These are phyloP conservation scores for Steinernema hermaphroditum DNA, from an alignment of 2,888 invertebrate species.

Conservation along the genomic window DNA sequence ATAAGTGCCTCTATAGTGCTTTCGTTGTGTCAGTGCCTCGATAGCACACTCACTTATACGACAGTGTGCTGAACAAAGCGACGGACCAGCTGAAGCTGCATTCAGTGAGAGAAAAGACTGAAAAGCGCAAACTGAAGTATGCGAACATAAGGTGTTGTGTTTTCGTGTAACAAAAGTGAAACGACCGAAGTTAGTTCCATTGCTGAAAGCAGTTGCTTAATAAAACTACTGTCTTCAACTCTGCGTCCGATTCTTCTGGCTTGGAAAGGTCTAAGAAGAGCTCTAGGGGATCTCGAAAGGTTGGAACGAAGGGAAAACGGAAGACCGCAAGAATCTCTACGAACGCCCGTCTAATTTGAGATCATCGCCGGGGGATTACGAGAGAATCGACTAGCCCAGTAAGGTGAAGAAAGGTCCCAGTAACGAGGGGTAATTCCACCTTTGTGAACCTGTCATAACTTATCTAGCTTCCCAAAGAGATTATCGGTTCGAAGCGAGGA, in stretches of 20 bases:
- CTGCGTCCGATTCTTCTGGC: too few relatives aligned
- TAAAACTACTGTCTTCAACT: conserved; percentile 37
- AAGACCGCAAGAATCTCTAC: background rate
- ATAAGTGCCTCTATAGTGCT: too few relatives aligned
- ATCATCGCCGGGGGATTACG: background rate
- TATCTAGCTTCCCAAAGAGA: too few relatives aligned
- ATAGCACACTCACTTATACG: too few relatives aligned
- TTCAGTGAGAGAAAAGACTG: conserved; percentile 46
- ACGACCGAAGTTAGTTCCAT: background rate
- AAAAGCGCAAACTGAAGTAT: conserved; percentile 35
- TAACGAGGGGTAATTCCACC: too few relatives aligned
- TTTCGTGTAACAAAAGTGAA: too few relatives aligned
- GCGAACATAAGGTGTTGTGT: conserved; percentile 28
- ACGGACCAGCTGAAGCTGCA: conserved; percentile 49
- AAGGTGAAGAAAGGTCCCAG: too few relatives aligned
- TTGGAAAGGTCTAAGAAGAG: too few relatives aligned
- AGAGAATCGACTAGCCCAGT: background rate
- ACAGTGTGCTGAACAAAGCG: too few relatives aligned
- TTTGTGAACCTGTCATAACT: too few relatives aligned
- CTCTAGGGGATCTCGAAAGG: background rate
- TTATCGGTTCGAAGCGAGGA: too few relatives aligned
- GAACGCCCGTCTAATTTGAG: background rate
- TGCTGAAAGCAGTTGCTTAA: conserved; percentile 55
- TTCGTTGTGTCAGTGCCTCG: too few relatives aligned
- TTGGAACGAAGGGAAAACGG: background rate